Percentiles rank a stretch among this genome's conserved stretches.
These are phyloP conservation scores for Tetranychus truncatus DNA, from an alignment of 2,888 invertebrate genomes.

Conservation along the genomic window DNA sequence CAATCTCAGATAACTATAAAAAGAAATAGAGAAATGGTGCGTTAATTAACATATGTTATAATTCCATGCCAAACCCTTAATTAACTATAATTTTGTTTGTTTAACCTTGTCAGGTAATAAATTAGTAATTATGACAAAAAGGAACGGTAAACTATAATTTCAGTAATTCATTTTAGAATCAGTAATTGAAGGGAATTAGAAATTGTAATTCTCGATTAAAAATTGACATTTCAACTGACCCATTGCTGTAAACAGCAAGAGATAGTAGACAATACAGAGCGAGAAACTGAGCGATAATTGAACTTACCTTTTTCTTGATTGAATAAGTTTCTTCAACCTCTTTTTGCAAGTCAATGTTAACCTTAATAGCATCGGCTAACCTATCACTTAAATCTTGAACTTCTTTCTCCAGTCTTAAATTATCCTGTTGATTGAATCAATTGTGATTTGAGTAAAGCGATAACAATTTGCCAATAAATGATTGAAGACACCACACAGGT, in stretches of 20 bases:
- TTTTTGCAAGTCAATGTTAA: conserved; percentile 30
- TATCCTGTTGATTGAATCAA: conserved; percentile 36
- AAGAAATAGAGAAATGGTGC: neutral
- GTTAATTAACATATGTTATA: neutral
- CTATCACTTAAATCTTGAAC: conserved; percentile 41
- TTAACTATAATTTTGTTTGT: neutral
- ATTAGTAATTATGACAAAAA: no score
- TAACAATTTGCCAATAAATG: neutral
- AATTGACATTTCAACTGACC: no score
- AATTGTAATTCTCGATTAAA: no score
- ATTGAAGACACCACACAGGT: no score
- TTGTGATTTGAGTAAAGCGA: neutral
- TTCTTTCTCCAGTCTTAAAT: conserved; percentile 45
- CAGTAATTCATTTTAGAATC: neutral
- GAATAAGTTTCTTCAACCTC: conserved; percentile 30
- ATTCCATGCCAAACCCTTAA: neutral
- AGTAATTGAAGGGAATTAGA: neutral
- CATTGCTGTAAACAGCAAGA: neutral
- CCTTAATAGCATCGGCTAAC: conserved; percentile 39
- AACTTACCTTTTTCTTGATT: conserved; percentile 29
- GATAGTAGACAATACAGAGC: neutral
- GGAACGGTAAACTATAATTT: neutral
- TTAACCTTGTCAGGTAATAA: no score
- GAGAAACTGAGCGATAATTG: neutral
- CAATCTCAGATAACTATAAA: neutral